These are phyloP conservation scores for Parnassius orleans DNA, from an alignment of 2,888 invertebrate species.

Conservation along the genomic window DNA sequence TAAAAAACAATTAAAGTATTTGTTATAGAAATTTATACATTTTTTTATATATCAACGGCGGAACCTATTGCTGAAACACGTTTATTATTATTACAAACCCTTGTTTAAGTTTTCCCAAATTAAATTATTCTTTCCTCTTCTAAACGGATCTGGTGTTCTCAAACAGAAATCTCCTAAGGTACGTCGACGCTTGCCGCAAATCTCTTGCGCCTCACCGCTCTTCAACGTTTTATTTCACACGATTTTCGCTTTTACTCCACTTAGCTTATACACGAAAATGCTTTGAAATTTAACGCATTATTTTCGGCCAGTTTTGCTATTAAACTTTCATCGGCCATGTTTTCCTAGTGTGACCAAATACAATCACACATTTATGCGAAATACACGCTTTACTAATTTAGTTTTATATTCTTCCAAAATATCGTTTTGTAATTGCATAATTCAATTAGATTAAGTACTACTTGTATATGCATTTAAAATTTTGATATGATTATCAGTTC, in stretches of 20 bases:
- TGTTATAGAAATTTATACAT: not conserved
- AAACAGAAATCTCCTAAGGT: constrained; percentile 78
- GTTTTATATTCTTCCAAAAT: constrained; percentile 15
- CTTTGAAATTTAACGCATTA: constrained; percentile 44
- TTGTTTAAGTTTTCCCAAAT: constrained; percentile 41
- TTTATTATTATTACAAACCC: constrained; percentile 30
- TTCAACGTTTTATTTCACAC: constrained; percentile 53
- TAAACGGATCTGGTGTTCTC: constrained; percentile 72
- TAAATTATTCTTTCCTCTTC: constrained; percentile 67
- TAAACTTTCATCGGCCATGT: constrained; percentile 35
- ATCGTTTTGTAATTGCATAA: not conserved
- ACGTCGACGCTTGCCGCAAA: constrained; percentile 70
- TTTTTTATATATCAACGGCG: not conserved
- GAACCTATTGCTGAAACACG: constrained; percentile 14
- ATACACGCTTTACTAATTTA: constrained; percentile 39
- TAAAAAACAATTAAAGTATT: too few species aligned
- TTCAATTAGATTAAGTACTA: too few species aligned
- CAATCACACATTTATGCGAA: constrained; percentile 44
- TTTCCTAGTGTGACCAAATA: constrained; percentile 45
- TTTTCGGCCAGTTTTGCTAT: constrained; percentile 28
- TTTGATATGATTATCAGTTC: too few species aligned
- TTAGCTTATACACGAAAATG: constrained; percentile 54
- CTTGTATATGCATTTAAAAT: too few species aligned
- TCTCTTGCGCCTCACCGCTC: constrained; percentile 57
- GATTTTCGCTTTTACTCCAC: constrained; percentile 61